These are phyloP conservation scores for Ranitomeya variabilis DNA, from an alignment of 2,113 vertebrate species.

Conservation along the genomic window DNA sequence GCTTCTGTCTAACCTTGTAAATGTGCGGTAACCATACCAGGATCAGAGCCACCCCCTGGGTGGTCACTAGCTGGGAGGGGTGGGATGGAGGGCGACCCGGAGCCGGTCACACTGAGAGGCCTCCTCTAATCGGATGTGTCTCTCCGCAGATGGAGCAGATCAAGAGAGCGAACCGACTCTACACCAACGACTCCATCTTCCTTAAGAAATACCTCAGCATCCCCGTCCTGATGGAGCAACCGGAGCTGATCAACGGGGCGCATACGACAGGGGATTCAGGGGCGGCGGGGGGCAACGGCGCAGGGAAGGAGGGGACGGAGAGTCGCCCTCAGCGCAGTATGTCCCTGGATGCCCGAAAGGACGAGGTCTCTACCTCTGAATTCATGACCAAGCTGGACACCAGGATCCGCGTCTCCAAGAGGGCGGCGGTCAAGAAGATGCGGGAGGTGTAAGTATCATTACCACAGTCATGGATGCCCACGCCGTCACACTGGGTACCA, in stretches of 20 bases:
- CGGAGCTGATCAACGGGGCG: slow-evolving; percentile 61
- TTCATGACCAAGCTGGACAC: slow-evolving; percentile 85
- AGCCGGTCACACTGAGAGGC: no score
- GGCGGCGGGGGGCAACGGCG: slow-evolving; percentile 42
- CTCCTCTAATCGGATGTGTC: no score
- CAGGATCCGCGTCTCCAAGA: slow-evolving; percentile 83
- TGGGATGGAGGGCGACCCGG: no score
- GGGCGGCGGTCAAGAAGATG: slow-evolving; percentile 77
- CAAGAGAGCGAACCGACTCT: slow-evolving; percentile 88
- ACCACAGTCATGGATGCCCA: no score
- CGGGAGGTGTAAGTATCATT: slow-evolving; percentile 67
- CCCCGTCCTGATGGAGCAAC: slow-evolving; percentile 72
- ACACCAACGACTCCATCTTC: slow-evolving; percentile 93
- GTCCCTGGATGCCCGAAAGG: slow-evolving; percentile 29
- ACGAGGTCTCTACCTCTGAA: slow-evolving; percentile 79
- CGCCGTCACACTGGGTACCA: no score
- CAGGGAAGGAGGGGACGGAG: neutral
- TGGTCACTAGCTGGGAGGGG: neutral
- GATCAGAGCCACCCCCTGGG: no score
- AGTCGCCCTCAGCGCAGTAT: neutral
- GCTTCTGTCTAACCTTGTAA: no score
- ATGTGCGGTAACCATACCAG: no score
- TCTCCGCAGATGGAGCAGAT: slow-evolving; percentile 87
- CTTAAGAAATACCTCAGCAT: slow-evolving; percentile 84
- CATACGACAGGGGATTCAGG: slow-evolving; percentile 59